Percentiles rank a stretch among this genome's conserved stretches.
phyloP scores from a whole-genome alignment of 2,888 invertebrate species.

The Halocaridina rubra region DNA sequence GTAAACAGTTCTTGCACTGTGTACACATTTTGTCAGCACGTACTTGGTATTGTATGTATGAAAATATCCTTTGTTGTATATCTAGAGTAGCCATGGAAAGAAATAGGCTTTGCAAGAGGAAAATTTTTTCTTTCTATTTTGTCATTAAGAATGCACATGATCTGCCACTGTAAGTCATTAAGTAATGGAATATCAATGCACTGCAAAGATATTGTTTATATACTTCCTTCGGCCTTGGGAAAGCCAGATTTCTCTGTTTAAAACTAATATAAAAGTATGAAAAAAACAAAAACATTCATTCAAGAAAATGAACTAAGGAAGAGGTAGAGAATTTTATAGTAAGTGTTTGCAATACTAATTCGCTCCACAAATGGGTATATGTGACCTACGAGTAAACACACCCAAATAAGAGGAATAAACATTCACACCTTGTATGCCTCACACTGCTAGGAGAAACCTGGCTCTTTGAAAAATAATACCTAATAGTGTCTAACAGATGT shows the following conservation, averaged over 20 bases:
- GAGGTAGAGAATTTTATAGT: background rate
- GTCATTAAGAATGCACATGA: too few relatives aligned
- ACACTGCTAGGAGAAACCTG: constrained; percentile 37
- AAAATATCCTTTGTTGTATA: too few relatives aligned
- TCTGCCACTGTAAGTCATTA: too few relatives aligned
- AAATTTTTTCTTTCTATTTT: too few relatives aligned
- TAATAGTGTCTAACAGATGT: constrained; percentile 37
- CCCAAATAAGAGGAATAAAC: background rate
- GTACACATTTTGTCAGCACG: too few relatives aligned
- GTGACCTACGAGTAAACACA: too few relatives aligned
- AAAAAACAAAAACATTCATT: background rate
- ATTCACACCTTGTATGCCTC: constrained; percentile 2
- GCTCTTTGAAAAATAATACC: constrained; percentile 30
- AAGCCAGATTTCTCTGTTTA: constrained; percentile 43
- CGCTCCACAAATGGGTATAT: too few relatives aligned
- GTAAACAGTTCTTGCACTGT: too few relatives aligned
- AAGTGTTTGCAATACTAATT: background rate
- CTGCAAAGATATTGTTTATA: background rate
- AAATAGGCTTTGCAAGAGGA: too few relatives aligned
- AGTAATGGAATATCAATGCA: too few relatives aligned
- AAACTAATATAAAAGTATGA: background rate
- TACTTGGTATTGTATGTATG: too few relatives aligned
- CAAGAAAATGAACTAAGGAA: background rate
- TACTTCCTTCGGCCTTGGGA: constrained; percentile 54
- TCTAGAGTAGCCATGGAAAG: too few relatives aligned